Conservation (phyloP, 1,140 invertebrate species). For the Diorhabda carinulata region DNA sequence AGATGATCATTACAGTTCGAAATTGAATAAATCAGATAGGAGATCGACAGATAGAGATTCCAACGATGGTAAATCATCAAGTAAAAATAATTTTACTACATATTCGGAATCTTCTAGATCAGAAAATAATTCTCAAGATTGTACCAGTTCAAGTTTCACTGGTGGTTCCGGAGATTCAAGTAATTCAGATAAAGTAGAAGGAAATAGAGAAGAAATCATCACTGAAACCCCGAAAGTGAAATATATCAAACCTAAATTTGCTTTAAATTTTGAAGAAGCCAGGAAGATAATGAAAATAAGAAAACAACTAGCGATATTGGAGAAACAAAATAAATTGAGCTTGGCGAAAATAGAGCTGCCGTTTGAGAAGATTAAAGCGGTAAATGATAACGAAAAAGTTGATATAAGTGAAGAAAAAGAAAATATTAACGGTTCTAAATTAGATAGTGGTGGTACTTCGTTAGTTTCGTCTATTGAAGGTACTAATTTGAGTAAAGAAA, state of each 20-base stretch:
- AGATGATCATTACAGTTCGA: slow-evolving; percentile 57
- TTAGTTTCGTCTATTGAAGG: slow-evolving; percentile 20
- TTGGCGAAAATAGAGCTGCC: slow-evolving; percentile 22
- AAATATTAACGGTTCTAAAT: not conserved
- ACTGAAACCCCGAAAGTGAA: slow-evolving; percentile 25
- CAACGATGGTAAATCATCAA: slow-evolving; percentile 50
- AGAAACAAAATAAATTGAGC: slow-evolving; percentile 50
- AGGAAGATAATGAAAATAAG: slow-evolving; percentile 60
- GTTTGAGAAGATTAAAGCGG: not conserved
- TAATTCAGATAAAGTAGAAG: not conserved
- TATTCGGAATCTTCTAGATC: slow-evolving; percentile 27
- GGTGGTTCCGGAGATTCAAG: slow-evolving; percentile 43
- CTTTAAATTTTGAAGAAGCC: slow-evolving; percentile 58
- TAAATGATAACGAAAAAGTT: not conserved
- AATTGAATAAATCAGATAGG: slow-evolving; percentile 50
- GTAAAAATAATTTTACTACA: slow-evolving; percentile 24
- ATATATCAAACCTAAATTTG: slow-evolving; percentile 58
- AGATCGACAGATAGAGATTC: slow-evolving; percentile 58
- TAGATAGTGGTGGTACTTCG: not conserved
- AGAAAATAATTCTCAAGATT: slow-evolving; percentile 28
- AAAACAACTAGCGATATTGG: slow-evolving; percentile 57
- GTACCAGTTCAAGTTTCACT: slow-evolving; percentile 25
- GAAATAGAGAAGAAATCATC: not conserved
- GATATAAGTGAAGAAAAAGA: slow-evolving; percentile 13
- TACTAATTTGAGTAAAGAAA: slow-evolving; percentile 39